These are phyloP conservation scores for Kradibia gibbosae DNA, from an alignment of 1,140 invertebrate species.

Conservation along the genomic window DNA sequence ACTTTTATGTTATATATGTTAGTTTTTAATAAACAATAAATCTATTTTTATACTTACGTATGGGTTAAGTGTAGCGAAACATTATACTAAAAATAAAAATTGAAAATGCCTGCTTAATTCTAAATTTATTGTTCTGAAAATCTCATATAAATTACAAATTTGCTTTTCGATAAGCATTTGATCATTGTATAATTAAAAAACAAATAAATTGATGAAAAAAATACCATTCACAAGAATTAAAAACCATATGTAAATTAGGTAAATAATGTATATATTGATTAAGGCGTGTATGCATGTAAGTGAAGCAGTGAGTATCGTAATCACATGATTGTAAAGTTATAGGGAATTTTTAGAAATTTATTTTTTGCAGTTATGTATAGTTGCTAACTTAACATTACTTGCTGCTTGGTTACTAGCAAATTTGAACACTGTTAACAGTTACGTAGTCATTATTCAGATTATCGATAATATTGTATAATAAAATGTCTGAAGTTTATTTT, in stretches of 20 bases:
- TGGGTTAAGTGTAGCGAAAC: neutral
- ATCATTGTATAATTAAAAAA: slow-evolving; percentile 26
- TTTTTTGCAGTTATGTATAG: neutral
- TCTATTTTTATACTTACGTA: slow-evolving; percentile 11
- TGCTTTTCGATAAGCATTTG: neutral
- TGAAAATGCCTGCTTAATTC: slow-evolving; percentile 3
- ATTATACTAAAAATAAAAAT: neutral
- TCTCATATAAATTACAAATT: neutral
- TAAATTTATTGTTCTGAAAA: neutral
- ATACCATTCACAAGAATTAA: too few relatives aligned
- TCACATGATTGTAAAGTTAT: slow-evolving; percentile 23
- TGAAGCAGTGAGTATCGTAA: too few relatives aligned
- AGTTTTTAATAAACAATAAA: neutral
- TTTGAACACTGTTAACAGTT: neutral
- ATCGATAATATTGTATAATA: neutral
- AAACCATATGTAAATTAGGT: too few relatives aligned
- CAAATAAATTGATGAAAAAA: neutral
- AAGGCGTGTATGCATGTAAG: neutral
- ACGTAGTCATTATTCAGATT: neutral
- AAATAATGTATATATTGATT: too few relatives aligned
- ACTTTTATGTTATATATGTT: neutral
- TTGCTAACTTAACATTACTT: neutral
- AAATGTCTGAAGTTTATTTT: slow-evolving; percentile 41
- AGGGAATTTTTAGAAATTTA: slow-evolving; percentile 2
- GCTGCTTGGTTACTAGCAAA: neutral